A percentile compares a stretch with the other conserved stretches of the same genome.
Evolutionary conservation across 2,113 vertebrate species (phyloP).

Genomic region (Chamaetylas fuelleborni): DNA sequence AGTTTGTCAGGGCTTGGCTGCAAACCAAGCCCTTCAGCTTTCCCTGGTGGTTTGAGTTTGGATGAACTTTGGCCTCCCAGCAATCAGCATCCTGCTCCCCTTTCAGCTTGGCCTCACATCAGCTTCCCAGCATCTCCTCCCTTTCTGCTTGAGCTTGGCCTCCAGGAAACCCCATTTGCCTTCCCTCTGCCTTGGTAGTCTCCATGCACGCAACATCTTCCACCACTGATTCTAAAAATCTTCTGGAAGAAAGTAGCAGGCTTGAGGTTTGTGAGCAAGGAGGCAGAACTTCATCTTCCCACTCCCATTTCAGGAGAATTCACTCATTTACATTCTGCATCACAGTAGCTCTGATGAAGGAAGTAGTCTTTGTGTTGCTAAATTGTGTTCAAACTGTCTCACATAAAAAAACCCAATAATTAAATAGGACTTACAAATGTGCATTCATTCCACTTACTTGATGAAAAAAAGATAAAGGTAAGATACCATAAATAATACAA

Average conservation of each 20-base stretch:
- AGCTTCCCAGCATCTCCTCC: not conserved
- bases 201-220: not conserved
- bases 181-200: not conserved
- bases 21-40: conserved; percentile 16
- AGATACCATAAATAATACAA: not conserved
- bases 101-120: conserved; percentile 31
- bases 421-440: not conserved
- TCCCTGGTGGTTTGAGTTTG: conserved; percentile 44
- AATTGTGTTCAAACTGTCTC: not conserved
- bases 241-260: not conserved
- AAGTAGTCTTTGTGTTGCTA: not conserved
- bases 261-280: not conserved
- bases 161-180: conserved; percentile 28
- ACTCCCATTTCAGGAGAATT: not conserved
- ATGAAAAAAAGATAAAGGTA: not conserved
- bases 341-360: not conserved
- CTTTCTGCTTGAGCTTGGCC: not conserved
- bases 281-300: not conserved
- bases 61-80: conserved; percentile 12
- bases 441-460: not conserved
- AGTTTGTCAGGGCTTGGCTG: conserved; percentile 37
- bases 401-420: not conserved
- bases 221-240: not conserved
- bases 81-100: conserved; percentile 29
- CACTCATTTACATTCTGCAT: not conserved